Evolutionary conservation across 2,113 vertebrate genomes (phyloP), one percentile per base, ranked within the genome.

Genomic region (Connochaetes taurinus): DNA sequence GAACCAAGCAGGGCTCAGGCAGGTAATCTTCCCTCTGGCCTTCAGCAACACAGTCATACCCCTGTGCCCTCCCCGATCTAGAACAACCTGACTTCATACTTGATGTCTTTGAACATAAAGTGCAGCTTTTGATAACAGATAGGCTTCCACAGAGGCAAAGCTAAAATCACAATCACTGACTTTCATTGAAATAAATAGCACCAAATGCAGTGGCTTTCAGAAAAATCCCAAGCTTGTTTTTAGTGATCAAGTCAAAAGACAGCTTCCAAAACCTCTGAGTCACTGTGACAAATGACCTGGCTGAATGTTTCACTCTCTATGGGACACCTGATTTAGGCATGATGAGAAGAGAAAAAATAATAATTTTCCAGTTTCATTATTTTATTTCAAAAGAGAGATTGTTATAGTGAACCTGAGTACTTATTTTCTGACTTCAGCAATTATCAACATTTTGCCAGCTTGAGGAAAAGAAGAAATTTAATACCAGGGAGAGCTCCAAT

Each of bases 301-400:
- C 57, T 80, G n/a, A 71, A 71, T 40, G 7, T 62, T 91, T 83
- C 27, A 11, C 23, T 84, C 14, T 17, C 64, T 90, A 45, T 36
- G 17, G 50, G 71, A 85, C 29, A 80, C n/a, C 2, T 53, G 53
- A 80, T 60, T 96, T 85, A 96, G 76, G 27, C 15, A 2, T 25
- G 15, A 82, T 25, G 52, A 95, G 55, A 78, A 43, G n/a, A 94
- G 53, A 55, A 88, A 95, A 58, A 76, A 53, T 9, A 62, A 53
- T 43, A 31, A n/a, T 83, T 91, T 87, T 87, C 50, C 15, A 92
- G 31, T 83, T 90, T 86, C 80, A 55, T 86, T 52, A 12, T 74
- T 58, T 89, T 82, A 84, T 85, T 97, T 83, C 74, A 84, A 96
- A 85, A 86, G 36, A 85, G 60, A 60, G 62, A 74, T 92, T 58